Evolutionary conservation across 2,113 vertebrate species (phyloP).

Genomic region (Triplophysa dalaica): DNA sequence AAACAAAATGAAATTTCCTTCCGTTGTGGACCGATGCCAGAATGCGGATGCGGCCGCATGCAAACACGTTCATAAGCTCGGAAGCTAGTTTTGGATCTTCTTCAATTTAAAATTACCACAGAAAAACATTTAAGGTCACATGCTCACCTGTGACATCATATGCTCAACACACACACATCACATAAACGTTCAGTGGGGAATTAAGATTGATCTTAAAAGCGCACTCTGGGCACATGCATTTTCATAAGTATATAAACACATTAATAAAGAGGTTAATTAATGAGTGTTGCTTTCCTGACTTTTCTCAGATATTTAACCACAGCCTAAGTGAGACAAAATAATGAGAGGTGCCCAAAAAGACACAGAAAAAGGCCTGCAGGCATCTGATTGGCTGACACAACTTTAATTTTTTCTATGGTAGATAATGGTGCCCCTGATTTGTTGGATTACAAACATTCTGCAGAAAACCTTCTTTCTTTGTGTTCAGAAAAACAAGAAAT

Average conservation of each 20-base stretch:
- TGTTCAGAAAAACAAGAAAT: too few species aligned
- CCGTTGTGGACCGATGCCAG: background rate
- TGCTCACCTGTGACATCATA: background rate
- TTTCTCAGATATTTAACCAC: background rate
- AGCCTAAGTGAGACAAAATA: background rate
- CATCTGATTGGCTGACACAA: too few species aligned
- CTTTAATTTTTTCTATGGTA: too few species aligned
- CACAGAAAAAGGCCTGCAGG: too few species aligned
- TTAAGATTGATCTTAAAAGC: conserved; percentile 2
- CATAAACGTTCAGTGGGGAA: background rate
- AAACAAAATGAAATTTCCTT: background rate
- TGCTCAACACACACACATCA: conserved; percentile 9
- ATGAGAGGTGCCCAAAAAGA: background rate
- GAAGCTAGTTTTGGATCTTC: conserved; percentile 21
- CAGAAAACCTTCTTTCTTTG: too few species aligned
- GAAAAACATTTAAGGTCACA: conserved; percentile 5
- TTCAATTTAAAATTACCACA: background rate
- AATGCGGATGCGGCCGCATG: background rate
- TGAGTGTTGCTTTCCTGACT: background rate
- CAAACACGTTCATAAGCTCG: conserved; percentile 24
- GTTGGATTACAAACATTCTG: too few species aligned
- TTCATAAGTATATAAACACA: conserved; percentile 34
- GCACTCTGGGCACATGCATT: too few species aligned
- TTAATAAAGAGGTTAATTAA: conserved; percentile 35
- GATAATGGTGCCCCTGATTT: too few species aligned